These are phyloP conservation scores for Poecilia latipinna DNA, from an alignment of 2,113 vertebrate genomes.

Conservation along the genomic window DNA sequence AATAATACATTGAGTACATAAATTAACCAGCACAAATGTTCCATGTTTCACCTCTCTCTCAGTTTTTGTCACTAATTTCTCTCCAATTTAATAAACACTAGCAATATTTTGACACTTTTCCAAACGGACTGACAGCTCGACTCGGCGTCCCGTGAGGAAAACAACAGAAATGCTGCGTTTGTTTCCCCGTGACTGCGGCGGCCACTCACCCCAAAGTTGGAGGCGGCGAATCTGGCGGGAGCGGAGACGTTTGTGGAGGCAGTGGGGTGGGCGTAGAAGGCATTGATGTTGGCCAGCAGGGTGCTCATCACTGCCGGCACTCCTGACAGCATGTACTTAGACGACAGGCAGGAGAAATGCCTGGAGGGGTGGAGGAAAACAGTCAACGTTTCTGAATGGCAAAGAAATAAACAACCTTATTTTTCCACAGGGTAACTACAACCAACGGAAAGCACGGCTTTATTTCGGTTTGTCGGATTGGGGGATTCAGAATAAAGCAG, in stretches of 20 bases:
- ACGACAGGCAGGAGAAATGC: conserved; percentile 97
- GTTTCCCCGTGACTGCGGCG: neutral
- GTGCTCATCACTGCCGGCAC: conserved; percentile 98
- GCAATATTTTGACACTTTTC: neutral
- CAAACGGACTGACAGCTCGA: neutral
- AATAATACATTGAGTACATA: no score
- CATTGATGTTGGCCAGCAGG: conserved; percentile 97
- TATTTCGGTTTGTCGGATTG: neutral
- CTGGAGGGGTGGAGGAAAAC: conserved; percentile 67
- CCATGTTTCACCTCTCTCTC: no score
- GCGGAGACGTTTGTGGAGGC: conserved; percentile 94
- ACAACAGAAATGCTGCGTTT: neutral
- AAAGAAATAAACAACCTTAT: neutral
- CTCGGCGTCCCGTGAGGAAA: neutral
- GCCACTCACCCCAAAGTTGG: conserved; percentile 94
- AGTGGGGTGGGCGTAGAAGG: conserved; percentile 96
- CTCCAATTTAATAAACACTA: no score
- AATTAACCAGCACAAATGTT: no score
- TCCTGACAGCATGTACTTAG: conserved; percentile 96
- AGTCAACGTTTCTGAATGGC: neutral
- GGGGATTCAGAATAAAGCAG: neutral
- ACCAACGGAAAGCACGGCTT: neutral
- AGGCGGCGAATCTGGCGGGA: conserved; percentile 92
- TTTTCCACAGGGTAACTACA: neutral
- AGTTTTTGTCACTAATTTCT: no score